These are phyloP conservation scores for Polydrusus pterygomalis DNA, from an alignment of 2,888 invertebrate species.

Conservation along the genomic window DNA sequence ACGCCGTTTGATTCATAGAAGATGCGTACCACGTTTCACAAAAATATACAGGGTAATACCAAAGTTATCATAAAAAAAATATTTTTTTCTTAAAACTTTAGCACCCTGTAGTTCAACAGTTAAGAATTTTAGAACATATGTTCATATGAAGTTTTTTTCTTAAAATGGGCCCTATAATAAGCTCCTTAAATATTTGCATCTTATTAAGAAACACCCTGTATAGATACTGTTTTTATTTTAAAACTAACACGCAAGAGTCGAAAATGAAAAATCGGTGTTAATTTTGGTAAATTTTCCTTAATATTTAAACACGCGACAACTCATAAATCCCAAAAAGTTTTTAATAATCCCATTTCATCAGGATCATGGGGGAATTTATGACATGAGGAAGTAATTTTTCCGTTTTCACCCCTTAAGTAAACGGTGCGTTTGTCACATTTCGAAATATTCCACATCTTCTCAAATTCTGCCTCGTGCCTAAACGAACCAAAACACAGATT, in stretches of 20 bases:
- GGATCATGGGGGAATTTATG: slow-evolving; percentile 41
- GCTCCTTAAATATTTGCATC: no score
- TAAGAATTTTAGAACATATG: no score
- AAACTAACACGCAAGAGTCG: neutral
- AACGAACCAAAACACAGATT: slow-evolving; percentile 66
- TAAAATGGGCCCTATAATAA: no score
- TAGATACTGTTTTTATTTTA: no score
- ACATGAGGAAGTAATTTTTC: slow-evolving; percentile 56
- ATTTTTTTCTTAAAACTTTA: no score
- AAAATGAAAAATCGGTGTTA: slow-evolving; percentile 20
- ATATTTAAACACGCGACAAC: slow-evolving; percentile 27
- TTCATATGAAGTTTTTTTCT: no score
- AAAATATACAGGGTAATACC: no score
- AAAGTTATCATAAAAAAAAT: no score
- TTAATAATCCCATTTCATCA: slow-evolving; percentile 53
- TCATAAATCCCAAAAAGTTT: slow-evolving; percentile 51
- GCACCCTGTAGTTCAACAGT: no score
- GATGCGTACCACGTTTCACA: no score
- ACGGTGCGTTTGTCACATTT: slow-evolving; percentile 61
- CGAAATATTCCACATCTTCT: slow-evolving; percentile 67
- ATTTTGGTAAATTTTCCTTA: slow-evolving; percentile 38
- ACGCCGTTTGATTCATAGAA: no score
- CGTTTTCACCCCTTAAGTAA: slow-evolving; percentile 57
- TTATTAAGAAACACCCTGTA: no score
- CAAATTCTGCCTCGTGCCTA: slow-evolving; percentile 67